phyloP scores from a whole-genome alignment of 2,797 vertebrate species.

The Eulemur albifrons region DNA sequence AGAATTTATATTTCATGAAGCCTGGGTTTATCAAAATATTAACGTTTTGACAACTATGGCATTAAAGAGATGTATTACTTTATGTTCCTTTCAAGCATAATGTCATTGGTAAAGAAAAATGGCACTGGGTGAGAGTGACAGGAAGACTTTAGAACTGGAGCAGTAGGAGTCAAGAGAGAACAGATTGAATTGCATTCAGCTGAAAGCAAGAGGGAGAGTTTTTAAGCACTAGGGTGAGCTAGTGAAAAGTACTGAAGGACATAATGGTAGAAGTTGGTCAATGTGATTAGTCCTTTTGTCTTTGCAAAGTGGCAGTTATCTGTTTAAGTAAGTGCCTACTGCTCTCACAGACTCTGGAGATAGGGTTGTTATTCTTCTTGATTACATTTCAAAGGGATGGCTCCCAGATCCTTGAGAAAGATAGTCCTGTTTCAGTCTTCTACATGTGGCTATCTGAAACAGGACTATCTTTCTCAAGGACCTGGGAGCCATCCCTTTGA shows the following conservation, averaged over 20 bases:
- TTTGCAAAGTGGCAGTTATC: not conserved
- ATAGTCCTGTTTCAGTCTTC: no score
- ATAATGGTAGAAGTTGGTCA: not conserved
- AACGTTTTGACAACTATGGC: not conserved
- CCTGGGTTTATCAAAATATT: not conserved
- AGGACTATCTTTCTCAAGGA: no score
- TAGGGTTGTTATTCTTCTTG: not conserved
- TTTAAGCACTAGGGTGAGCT: not conserved
- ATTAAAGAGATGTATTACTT: not conserved
- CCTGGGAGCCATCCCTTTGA: no score
- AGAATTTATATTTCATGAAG: not conserved
- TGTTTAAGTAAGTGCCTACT: not conserved
- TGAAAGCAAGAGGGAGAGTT: not conserved
- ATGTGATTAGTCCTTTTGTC: not conserved
- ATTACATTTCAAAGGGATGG: not conserved
- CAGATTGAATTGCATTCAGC: not conserved
- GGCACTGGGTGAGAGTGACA: not conserved
- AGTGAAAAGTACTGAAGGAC: not conserved
- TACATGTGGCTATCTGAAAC: no score
- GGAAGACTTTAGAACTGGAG: not conserved
- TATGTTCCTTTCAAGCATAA: not conserved
- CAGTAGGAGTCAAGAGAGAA: not conserved
- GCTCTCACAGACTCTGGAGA: not conserved
- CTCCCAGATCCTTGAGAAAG: not conserved
- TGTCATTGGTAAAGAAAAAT: not conserved